Conservation (phyloP, 2,888 invertebrate species). For the Pseudanteris insignis region DNA sequence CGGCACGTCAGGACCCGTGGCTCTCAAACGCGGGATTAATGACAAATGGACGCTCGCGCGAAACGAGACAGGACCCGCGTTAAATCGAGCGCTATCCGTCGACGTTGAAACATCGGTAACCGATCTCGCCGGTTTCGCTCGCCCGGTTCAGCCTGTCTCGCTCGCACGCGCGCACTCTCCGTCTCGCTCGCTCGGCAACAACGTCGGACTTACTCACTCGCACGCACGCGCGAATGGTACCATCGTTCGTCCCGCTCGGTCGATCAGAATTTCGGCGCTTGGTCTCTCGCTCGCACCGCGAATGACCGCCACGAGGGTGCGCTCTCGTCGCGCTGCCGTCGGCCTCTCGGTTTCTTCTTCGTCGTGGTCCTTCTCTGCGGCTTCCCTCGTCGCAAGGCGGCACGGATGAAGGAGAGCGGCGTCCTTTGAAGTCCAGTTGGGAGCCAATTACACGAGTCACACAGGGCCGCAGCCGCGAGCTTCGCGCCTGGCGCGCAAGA, state of each 20-base stretch:
- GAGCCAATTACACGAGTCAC: constrained; percentile 68
- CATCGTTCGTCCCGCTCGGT: constrained; percentile 45
- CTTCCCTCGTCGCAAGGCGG: constrained; percentile 61
- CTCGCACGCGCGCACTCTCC: constrained; percentile 12
- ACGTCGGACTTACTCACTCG: no score
- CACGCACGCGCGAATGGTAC: constrained; percentile 44
- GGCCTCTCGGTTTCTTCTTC: no score
- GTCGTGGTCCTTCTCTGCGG: constrained; percentile 19
- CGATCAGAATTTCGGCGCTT: constrained; percentile 41
- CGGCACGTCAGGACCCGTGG: no score
- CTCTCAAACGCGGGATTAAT: constrained; percentile 52
- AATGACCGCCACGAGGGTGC: constrained; percentile 60
- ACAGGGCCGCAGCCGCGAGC: constrained; percentile 63
- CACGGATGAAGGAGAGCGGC: constrained; percentile 66
- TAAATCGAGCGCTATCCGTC: constrained; percentile 60
- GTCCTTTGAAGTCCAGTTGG: constrained; percentile 67
- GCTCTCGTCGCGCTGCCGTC: constrained; percentile 33
- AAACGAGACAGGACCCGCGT: constrained; percentile 60
- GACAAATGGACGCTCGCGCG: constrained; percentile 55
- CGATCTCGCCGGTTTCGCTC: constrained; percentile 63
- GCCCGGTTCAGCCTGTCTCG: constrained; percentile 43
- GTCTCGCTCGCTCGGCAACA: constrained; percentile 14
- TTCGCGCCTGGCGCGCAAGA: constrained; percentile 48
- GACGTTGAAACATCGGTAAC: constrained; percentile 61
- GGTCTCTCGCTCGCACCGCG: constrained; percentile 48